Evolutionary conservation across 2,797 vertebrate species (phyloP).

Genomic region (Xenops minutus): DNA sequence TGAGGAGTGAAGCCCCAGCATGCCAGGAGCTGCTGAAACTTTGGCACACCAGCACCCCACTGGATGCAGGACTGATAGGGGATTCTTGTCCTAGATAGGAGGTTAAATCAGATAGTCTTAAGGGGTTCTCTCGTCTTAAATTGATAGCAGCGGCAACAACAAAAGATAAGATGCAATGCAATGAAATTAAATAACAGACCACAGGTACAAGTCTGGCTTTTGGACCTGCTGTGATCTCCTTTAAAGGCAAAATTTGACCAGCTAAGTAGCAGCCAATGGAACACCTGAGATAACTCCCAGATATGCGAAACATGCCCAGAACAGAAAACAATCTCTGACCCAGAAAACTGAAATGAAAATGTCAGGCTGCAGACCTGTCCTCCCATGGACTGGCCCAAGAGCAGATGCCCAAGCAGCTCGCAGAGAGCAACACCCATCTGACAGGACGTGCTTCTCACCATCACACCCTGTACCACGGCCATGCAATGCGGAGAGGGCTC

Average conservation of each 20-base stretch:
- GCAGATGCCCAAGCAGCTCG: not conserved
- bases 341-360: not conserved
- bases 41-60: fast-evolving
- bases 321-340: not conserved
- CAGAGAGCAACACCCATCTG: not conserved
- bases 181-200: not conserved
- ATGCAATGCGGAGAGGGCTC: fast-evolving
- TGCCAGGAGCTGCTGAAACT: not conserved
- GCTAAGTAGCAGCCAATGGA: not conserved
- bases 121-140: not conserved
- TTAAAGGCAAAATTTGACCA: not conserved
- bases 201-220: not conserved
- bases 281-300: not conserved
- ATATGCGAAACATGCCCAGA: fast-evolving
- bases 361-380: not conserved
- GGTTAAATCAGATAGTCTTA: not conserved
- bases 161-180: not conserved
- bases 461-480: fast-evolving
- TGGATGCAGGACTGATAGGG: fast-evolving
- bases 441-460: fast-evolving
- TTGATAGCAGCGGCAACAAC: not conserved
- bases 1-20: not conserved
- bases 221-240: not conserved
- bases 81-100: not conserved
- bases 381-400: not conserved